phyloP scores from a whole-genome alignment of 2,888 invertebrate species.

The Cheilosia scutellata region DNA sequence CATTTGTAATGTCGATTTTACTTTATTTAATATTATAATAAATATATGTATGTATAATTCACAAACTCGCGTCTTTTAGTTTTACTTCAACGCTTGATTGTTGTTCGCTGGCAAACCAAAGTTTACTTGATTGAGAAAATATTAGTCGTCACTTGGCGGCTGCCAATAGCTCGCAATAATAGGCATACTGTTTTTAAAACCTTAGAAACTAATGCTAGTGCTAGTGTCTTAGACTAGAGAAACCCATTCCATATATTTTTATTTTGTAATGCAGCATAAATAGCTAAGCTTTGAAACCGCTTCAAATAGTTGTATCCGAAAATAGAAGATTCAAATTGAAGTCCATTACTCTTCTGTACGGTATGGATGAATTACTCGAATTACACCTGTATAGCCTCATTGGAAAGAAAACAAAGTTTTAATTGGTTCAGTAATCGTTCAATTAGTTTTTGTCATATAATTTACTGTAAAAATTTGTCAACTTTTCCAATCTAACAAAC shows the following conservation, averaged over 20 bases:
- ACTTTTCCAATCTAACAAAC: constrained; percentile 36
- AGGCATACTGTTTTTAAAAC: neutral
- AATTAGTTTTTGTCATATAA: constrained; percentile 23
- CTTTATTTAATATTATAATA: no score
- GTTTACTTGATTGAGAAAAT: no score
- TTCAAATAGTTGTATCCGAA: constrained; percentile 47
- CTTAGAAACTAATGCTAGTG: neutral
- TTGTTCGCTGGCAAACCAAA: no score
- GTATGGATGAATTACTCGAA: constrained; percentile 48
- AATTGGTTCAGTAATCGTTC: constrained; percentile 51
- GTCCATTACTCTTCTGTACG: constrained; percentile 47
- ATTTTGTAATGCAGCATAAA: constrained; percentile 70
- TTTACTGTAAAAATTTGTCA: constrained; percentile 42
- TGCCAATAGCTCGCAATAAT: neutral
- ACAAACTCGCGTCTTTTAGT: no score
- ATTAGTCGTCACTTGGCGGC: no score
- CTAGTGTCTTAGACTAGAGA: neutral
- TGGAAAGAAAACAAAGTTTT: constrained; percentile 70
- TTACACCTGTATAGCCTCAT: constrained; percentile 74
- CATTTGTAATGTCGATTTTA: no score
- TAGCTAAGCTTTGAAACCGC: constrained; percentile 66
- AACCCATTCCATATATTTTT: neutral
- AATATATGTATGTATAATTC: no score
- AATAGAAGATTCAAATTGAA: constrained; percentile 9
- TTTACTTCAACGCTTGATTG: no score